These are phyloP conservation scores for Microctenopoma steveboyesi DNA, from an alignment of 2,797 vertebrate species.

Conservation along the genomic window DNA sequence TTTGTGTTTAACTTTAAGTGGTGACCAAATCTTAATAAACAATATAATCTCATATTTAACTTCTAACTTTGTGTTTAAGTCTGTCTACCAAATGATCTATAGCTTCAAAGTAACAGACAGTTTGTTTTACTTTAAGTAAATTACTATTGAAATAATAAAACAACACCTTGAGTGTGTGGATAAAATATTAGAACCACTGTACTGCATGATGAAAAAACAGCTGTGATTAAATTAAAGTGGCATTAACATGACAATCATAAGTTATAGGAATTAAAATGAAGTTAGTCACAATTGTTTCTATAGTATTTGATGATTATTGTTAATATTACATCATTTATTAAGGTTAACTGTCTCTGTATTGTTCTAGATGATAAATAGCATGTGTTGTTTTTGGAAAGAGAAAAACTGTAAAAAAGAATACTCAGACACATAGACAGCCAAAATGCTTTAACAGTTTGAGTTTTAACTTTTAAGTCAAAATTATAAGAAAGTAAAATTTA, in stretches of 20 bases:
- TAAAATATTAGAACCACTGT: background rate
- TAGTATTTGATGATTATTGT: background rate
- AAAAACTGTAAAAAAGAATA: too few relatives aligned
- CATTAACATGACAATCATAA: background rate
- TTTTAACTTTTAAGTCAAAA: too few relatives aligned
- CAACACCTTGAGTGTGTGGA: too few relatives aligned
- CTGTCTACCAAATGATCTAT: background rate
- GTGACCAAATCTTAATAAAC: conserved; percentile 42
- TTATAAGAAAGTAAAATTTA: too few relatives aligned
- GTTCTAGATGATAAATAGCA: conserved; percentile 1
- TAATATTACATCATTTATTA: background rate
- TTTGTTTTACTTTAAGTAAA: background rate
- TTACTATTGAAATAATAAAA: too few relatives aligned
- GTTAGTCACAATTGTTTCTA: background rate
- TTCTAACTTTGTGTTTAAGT: background rate
- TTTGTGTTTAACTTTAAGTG: conserved; percentile 28
- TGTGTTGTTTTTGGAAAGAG: background rate
- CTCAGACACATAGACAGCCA: too few relatives aligned
- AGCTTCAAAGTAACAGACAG: conserved; percentile 19
- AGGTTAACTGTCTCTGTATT: background rate
- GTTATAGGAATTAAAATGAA: background rate
- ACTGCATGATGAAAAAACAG: background rate
- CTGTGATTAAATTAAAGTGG: background rate
- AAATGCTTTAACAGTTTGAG: too few relatives aligned
- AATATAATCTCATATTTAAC: background rate